Base-by-base conservation (phyloP, 2,113 vertebrate genomes). In the Hiodon tergisus region DNA sequence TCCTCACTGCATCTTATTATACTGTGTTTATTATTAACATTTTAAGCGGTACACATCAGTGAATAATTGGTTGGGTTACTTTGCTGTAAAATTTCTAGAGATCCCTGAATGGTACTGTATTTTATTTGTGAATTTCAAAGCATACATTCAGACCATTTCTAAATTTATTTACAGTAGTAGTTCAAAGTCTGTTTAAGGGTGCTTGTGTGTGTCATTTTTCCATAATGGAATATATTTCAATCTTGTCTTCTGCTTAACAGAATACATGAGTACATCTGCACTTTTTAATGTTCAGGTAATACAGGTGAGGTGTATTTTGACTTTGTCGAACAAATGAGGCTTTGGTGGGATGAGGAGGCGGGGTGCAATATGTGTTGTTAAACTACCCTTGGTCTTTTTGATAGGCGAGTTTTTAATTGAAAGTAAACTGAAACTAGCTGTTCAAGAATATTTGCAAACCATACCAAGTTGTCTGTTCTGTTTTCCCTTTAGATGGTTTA, bases 401-500 rank as follows among this genome's bases (percentile, higher is more conserved):
- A 59, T 11, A 66, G 62, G 62, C 3, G n/a, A 63, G 1, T 17
- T n/a, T 17, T 4, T 16, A 6, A 46, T 46, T 31, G 10, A 7
- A 31, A 1, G 5, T 6, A 67, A 2, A 67, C 6, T 67, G 5
- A 46, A 46, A 16, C 55, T 48, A 46, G 7, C 31, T 10, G 6
- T 57, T 6, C 55, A 31, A 5, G 6, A 16, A 68, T 48, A 60
- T 4, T 31, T n/a, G 3, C 13, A 60, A 51, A 66, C 48, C 6
- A 58, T 46, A 4, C 10, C 14, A 54, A 60, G 2, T 46, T 4
- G 60, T 73, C 68, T 11, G 69, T 1, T 16, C 14, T 76, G 69
- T 75, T 79, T 4, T 66, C 31, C 31, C 78, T 76, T n/a, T 75
- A 99, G 97, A 96, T n/a, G 94, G 93, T 53, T 87, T 99, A 50